Base-by-base conservation (phyloP, 2,888 invertebrate genomes). In the Melinaea menophilus region DNA sequence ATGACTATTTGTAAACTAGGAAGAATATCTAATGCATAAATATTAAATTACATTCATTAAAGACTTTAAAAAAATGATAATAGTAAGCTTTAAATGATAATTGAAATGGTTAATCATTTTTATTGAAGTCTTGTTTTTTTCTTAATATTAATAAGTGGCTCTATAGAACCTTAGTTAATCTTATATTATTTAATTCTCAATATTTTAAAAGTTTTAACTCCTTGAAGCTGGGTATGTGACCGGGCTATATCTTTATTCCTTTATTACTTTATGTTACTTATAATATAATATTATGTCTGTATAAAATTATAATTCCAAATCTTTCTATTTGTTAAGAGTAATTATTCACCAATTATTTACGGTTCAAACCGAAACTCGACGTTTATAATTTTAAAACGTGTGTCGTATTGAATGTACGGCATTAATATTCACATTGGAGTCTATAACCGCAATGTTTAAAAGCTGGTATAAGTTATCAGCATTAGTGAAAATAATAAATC, bases 401-500 rank as follows among this genome's bases (percentile, higher is more conserved):
- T 76, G 79, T 77, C 79, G 78, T 79, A 80, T 84, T 83, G 82
- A 83, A 84, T 84, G 81, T 73, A 69, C 73, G 71, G 71, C 71
- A 76, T 81, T 84, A 83, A 86, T 85, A 84, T 85, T 79, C 81
- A 80, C 82, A 80, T 81, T 79, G 80, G 80, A 76, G 78, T 78
- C 77, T 74, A 67, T 75, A 75, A 79, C 84, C 83, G 71, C 83
- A 71, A 55, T 79, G 73, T 82, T 79, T 79, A 74, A 76, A 71
- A 62, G 45, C 48, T 66, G 74, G 75, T 65, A 9, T 67, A 79
- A 79, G 73, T 65, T 64, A 73, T 55, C 72, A 72, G 73, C 61
- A 48, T 31, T 11, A 22, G 47, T 31, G 35, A 31, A n/a, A 5
- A 13, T n/a, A 48, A 48, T 13, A 48, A 48, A 48, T 4, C 4